These are phyloP conservation scores for Pithys albifrons DNA, from an alignment of 2,113 vertebrate genomes.

Conservation along the genomic window DNA sequence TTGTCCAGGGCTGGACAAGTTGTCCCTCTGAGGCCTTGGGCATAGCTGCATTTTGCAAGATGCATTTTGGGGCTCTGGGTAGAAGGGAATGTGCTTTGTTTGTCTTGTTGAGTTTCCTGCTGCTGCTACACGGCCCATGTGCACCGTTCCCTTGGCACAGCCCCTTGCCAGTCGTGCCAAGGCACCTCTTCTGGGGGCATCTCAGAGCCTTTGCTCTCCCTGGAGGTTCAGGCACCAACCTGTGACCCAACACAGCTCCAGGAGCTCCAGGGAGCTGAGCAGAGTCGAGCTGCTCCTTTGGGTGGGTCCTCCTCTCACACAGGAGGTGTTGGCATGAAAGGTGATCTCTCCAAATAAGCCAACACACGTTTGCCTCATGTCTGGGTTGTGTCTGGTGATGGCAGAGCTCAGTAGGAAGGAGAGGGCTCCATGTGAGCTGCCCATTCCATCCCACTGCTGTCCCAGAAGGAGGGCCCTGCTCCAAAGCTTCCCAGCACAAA, in stretches of 20 bases:
- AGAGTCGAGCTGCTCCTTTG: not conserved
- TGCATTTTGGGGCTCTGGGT: not conserved
- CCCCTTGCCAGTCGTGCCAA: not conserved
- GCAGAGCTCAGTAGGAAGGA: not conserved
- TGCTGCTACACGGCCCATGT: constrained; percentile 69
- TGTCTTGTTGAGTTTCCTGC: constrained; percentile 29
- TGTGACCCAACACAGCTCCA: not conserved
- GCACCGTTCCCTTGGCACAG: not conserved
- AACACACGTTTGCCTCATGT: not conserved
- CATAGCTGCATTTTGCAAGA: not conserved
- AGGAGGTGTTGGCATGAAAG: not conserved
- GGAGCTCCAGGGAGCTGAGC: not conserved
- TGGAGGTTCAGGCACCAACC: constrained; percentile 25
- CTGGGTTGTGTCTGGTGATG: not conserved
- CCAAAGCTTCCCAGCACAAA: not conserved
- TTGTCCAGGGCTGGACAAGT: not conserved
- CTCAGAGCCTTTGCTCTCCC: not conserved
- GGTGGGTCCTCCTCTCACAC: not conserved
- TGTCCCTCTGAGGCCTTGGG: not conserved
- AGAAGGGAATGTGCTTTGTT: not conserved
- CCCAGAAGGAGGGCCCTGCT: not conserved
- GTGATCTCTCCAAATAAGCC: not conserved
- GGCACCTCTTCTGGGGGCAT: not conserved
- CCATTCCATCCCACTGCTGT: rapidly evolving
- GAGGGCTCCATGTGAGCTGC: not conserved